Percentiles rank a stretch among this genome's conserved stretches.
Evolutionary conservation across 1,140 invertebrate species (phyloP).

Genomic region (Drosophila insularis): DNA sequence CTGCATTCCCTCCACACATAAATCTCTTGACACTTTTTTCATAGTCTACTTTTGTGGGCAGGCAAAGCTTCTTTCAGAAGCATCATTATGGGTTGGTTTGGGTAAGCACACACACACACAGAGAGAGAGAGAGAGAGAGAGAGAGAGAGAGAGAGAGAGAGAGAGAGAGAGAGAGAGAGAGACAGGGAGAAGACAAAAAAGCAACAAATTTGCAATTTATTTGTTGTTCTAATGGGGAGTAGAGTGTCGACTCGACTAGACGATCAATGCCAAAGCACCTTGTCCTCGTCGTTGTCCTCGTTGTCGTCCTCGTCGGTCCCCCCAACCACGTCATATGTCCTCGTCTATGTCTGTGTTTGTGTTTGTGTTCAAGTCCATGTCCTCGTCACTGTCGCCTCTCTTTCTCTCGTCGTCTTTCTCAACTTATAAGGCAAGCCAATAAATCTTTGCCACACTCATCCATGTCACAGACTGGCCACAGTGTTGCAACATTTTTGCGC

Average conservation of each 20-base stretch:
- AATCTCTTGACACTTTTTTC: slow-evolving; percentile 73
- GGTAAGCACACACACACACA: too few relatives aligned
- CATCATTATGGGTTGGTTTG: neutral
- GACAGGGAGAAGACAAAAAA: neutral
- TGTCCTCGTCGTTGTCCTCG: neutral
- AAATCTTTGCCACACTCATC: slow-evolving; percentile 16
- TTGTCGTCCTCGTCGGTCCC: neutral
- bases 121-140: too few relatives aligned
- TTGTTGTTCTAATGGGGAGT: slow-evolving; percentile 68
- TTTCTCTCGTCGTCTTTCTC: neutral
- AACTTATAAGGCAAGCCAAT: slow-evolving; percentile 18
- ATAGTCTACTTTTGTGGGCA: slow-evolving; percentile 55
- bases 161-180: too few relatives aligned
- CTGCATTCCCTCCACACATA: slow-evolving; percentile 59
- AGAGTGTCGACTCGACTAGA: slow-evolving; percentile 41
- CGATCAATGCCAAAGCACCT: slow-evolving; percentile 57
- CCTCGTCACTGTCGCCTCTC: slow-evolving; percentile 5
- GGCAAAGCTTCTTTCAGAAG: neutral
- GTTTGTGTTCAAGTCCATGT: slow-evolving; percentile 8
- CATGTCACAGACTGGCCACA: neutral
- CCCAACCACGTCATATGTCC: neutral
- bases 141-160: too few relatives aligned
- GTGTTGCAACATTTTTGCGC: neutral
- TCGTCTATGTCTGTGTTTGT: neutral
- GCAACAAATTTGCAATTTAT: slow-evolving; percentile 71